Percentiles rank a stretch among this genome's conserved stretches.
Evolutionary conservation across 2,888 invertebrate genomes (phyloP).

Genomic region (Slavum lentiscoides): DNA sequence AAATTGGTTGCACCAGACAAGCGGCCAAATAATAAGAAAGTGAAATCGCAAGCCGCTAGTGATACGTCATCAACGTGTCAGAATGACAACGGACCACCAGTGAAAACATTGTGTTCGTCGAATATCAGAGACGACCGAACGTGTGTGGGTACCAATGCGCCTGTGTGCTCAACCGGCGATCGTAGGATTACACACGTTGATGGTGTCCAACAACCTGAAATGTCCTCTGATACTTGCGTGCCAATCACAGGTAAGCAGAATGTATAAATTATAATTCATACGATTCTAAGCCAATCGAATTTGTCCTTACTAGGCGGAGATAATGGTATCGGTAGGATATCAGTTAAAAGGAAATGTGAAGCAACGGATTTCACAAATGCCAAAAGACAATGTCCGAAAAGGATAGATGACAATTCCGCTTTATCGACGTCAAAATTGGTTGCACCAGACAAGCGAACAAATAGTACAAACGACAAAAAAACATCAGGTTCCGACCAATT

Average conservation of each 20-base stretch:
- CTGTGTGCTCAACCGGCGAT: background rate
- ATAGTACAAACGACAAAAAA: conserved; percentile 11
- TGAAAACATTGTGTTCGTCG: conserved; percentile 27
- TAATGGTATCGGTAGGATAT: conserved; percentile 1
- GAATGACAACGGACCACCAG: conserved; percentile 20
- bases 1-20: background rate
- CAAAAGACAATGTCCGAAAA: conserved; percentile 9
- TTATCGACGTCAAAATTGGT: conserved; percentile 22
- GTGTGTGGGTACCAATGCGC: background rate
- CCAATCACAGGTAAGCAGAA: conserved; percentile 38
- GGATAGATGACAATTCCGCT: conserved; percentile 16
- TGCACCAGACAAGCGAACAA: background rate
- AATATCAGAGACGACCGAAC: background rate
- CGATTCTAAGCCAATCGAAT: conserved; percentile 20
- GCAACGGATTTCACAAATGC: conserved; percentile 17
- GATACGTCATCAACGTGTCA: background rate
- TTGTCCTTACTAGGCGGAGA: background rate
- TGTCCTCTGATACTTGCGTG: conserved; percentile 20
- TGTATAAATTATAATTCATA: background rate
- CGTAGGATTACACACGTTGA: background rate
- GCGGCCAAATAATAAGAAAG: too few species aligned
- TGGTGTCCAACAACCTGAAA: conserved; percentile 10
- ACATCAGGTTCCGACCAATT: background rate
- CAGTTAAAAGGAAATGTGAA: conserved; percentile 35
- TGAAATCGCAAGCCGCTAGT: background rate